Conservation (phyloP, 2,888 invertebrate genomes). For the Hypsopygia costalis region DNA sequence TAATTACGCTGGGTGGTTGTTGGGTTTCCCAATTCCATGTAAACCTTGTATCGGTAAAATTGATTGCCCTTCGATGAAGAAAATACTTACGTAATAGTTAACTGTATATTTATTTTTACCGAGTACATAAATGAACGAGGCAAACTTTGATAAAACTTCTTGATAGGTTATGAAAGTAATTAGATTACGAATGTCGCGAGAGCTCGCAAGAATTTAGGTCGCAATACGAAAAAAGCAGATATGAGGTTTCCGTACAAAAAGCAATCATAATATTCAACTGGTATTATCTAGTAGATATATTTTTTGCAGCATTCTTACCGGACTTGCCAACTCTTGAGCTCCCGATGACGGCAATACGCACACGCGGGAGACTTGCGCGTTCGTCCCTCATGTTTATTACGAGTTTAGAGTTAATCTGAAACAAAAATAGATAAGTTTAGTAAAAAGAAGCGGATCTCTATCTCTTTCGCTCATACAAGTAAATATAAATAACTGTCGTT, state of each 20-base stretch:
- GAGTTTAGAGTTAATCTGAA: slow-evolving; percentile 38
- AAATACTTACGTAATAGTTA: too few relatives aligned
- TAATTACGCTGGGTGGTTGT: too few relatives aligned
- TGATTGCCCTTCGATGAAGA: too few relatives aligned
- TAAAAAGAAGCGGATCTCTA: slow-evolving; percentile 3
- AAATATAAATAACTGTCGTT: too few relatives aligned
- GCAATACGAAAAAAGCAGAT: slow-evolving; percentile 23
- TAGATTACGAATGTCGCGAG: slow-evolving; percentile 40
- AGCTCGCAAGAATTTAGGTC: slow-evolving; percentile 44
- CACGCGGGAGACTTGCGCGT: slow-evolving; percentile 82
- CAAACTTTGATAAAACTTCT: slow-evolving; percentile 16
- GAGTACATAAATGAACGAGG: background rate
- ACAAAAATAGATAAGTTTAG: slow-evolving; percentile 34
- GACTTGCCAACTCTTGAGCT: slow-evolving; percentile 90
- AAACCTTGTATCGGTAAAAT: too few relatives aligned
- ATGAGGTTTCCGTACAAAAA: slow-evolving; percentile 2
- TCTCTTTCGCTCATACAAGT: too few relatives aligned
- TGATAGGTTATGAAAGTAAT: slow-evolving; percentile 29
- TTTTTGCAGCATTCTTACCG: slow-evolving; percentile 71
- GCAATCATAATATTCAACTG: slow-evolving; percentile 8
- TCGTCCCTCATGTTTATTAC: slow-evolving; percentile 77
- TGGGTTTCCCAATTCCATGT: too few relatives aligned
- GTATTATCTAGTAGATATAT: background rate
- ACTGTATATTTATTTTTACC: too few relatives aligned
- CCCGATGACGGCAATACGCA: slow-evolving; percentile 87